Conservation (phyloP, 2,797 vertebrate species). For the Gadopsis bispinosus region DNA sequence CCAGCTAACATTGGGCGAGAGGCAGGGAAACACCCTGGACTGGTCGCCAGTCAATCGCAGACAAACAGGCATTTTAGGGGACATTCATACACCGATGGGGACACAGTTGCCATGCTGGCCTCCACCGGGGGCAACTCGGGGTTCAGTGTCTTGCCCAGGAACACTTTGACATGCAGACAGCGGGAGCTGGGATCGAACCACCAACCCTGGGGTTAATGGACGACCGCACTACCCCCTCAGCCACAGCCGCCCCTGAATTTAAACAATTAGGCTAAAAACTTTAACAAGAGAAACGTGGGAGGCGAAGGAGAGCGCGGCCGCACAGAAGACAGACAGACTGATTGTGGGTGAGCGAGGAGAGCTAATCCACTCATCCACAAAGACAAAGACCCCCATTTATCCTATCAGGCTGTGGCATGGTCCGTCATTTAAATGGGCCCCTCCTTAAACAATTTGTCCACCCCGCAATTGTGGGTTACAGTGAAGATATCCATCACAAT, state of each 20-base stretch:
- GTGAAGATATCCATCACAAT: constrained; percentile 68
- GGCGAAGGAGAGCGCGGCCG: not conserved
- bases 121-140: too few relatives aligned
- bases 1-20: too few relatives aligned
- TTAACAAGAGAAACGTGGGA: not conserved
- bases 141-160: too few relatives aligned
- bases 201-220: too few relatives aligned
- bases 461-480: constrained; percentile 43
- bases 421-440: constrained; percentile 62
- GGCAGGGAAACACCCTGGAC: too few relatives aligned
- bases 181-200: too few relatives aligned
- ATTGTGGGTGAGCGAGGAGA: constrained; percentile 47
- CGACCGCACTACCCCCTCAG: too few relatives aligned
- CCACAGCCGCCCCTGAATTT: constrained; percentile 6
- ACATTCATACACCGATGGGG: too few relatives aligned
- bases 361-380: constrained; percentile 48
- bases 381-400: constrained; percentile 76
- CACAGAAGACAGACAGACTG: constrained; percentile 18
- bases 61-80: too few relatives aligned
- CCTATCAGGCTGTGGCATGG: constrained; percentile 68
- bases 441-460: constrained; percentile 51
- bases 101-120: too few relatives aligned
- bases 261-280: not conserved
- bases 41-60: too few relatives aligned
- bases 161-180: too few relatives aligned